Conservation (phyloP, 2,888 invertebrate genomes). For the Nemotelus nigrinus region DNA sequence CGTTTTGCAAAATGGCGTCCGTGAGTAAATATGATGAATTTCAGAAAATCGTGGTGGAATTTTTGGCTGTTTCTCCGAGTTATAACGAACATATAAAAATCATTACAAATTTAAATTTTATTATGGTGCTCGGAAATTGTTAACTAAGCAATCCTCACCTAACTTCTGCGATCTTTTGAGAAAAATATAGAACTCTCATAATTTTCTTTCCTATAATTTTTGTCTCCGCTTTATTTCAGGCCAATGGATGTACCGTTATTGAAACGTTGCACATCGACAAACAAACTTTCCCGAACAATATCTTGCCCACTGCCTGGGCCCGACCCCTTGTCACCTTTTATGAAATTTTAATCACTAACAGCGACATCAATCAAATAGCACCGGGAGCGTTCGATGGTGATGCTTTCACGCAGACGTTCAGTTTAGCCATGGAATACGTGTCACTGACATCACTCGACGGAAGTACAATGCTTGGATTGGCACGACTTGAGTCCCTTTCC, state of each 20-base stretch:
- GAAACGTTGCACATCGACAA: conserved; percentile 51
- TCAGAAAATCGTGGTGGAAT: too few relatives aligned
- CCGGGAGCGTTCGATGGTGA: conserved; percentile 57
- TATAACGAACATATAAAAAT: too few relatives aligned
- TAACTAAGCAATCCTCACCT: too few relatives aligned
- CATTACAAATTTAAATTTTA: too few relatives aligned
- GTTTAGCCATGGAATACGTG: conserved; percentile 52
- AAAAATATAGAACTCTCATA: too few relatives aligned
- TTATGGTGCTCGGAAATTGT: too few relatives aligned
- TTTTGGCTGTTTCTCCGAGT: too few relatives aligned
- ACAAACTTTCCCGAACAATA: conserved; percentile 51
- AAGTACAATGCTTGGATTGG: conserved; percentile 57
- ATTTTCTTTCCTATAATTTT: too few relatives aligned
- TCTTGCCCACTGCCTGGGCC: conserved; percentile 53
- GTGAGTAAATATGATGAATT: too few relatives aligned
- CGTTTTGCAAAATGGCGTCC: too few relatives aligned
- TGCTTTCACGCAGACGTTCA: conserved; percentile 55
- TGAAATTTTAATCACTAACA: conserved; percentile 53
- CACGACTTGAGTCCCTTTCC: conserved; percentile 55
- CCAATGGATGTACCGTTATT: conserved; percentile 48
- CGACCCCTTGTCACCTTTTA: conserved; percentile 50
- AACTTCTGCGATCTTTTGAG: too few relatives aligned
- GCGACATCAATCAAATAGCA: conserved; percentile 52
- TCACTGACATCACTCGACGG: conserved; percentile 53
- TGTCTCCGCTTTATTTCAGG: conserved; percentile 46